Base-by-base conservation (phyloP, 64 coral and sea anemone genomes). In the Anthopleura sola region DNA sequence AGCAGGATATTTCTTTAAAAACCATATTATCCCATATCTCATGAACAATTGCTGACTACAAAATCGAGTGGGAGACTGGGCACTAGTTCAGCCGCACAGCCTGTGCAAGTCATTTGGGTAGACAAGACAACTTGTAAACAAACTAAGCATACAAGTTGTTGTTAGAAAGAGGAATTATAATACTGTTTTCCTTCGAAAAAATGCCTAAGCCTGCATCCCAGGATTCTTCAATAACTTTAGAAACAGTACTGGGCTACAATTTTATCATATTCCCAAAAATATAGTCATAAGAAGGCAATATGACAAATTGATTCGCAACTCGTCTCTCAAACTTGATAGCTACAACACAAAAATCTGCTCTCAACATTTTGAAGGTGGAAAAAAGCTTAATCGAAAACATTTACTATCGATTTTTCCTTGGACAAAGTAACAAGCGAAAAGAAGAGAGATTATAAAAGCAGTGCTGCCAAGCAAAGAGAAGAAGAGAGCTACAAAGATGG, bases 381-480 rank as follows among this genome's bases (percentile, higher is more conserved):
- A 46, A 64, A 86, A 85, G 57, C 76, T 36, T 9, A 62, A 91
- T 91, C 75, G 34, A 29, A 29, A 91, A 36, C 83, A 91, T 86
- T 86, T 91, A n/a, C 90, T 84, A 19, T 91, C 90, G 37, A 82
- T 81, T 33, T 91, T 86, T 66, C 75, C 90, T 69, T 91, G 89
- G 75, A 91, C 28, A 91, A 86, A 79, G 24, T 51, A 34, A 85
- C 86, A 91, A 79, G 74, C 79, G 71, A 54, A 78, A 53, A 75
- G 89, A 68, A 80, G 83, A 80, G 20, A 81, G 78, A 75, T 86
- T 3, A n/a, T n/a, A n/a, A n/a, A n/a, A n/a, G n/a, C n/a, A n/a
- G n/a, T n/a, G n/a, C n/a, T n/a, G n/a, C n/a, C n/a, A n/a, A n/a
- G n/a, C n/a, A n/a, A n/a, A n/a, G n/a, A n/a, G n/a, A n/a, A n/a